Evolutionary conservation across 2,113 vertebrate genomes (phyloP).

Genomic region (Chrysemys picta): DNA sequence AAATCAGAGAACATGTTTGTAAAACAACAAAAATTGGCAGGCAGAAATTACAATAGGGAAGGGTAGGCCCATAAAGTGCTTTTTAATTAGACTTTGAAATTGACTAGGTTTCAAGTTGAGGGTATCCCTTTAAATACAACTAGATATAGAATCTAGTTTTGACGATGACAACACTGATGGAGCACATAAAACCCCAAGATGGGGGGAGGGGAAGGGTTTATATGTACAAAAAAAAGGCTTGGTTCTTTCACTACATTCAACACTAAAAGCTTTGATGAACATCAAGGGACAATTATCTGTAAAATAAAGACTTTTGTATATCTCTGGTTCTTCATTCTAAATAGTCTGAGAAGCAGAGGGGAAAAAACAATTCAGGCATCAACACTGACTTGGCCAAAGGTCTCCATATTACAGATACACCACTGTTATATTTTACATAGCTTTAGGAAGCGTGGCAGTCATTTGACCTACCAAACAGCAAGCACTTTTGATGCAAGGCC

Average conservation of each 20-base stretch:
- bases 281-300: constrained; percentile 67
- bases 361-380: constrained; percentile 54
- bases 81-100: not conserved
- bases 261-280: constrained; percentile 59
- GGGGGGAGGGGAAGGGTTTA: not conserved
- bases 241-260: constrained; percentile 30
- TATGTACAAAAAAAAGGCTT: not conserved
- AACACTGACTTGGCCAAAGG: constrained; percentile 62
- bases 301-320: constrained; percentile 74
- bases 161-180: constrained; percentile 15
- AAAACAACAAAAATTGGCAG: not conserved
- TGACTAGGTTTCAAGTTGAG: not conserved
- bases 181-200: constrained; percentile 30
- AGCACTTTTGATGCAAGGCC: constrained; percentile 74
- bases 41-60: not conserved
- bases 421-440: constrained; percentile 70
- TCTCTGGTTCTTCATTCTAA: constrained; percentile 63
- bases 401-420: constrained; percentile 61
- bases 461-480: constrained; percentile 77
- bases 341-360: constrained; percentile 66
- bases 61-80: not conserved
- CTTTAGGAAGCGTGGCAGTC: constrained; percentile 74
- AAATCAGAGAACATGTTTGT: not conserved
- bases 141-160: not conserved
- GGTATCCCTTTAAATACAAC: not conserved